Percentiles rank a stretch among this genome's conserved stretches.
phyloP scores from a whole-genome alignment of 1,140 invertebrate genomes.

The Platyscapa corneri region DNA sequence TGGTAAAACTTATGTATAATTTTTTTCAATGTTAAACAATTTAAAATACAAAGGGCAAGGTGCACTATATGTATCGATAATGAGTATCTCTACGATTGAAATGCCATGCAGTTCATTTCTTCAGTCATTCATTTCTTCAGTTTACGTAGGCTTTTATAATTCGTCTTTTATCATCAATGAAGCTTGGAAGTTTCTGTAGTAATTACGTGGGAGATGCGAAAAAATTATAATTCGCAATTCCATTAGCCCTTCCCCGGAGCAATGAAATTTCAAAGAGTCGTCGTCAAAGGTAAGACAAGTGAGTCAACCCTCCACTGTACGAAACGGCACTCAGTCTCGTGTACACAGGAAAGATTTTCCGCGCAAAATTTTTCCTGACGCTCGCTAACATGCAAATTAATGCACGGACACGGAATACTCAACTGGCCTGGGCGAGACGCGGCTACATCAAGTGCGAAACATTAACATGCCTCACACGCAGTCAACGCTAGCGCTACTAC shows the following conservation, averaged over 20 bases:
- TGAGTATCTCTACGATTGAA: too few relatives aligned
- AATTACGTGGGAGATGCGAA: not conserved
- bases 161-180: not conserved
- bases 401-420: conserved; percentile 64
- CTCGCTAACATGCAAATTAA: conserved; percentile 59
- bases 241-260: not conserved
- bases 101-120: too few relatives aligned
- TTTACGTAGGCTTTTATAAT: too few relatives aligned
- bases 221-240: not conserved
- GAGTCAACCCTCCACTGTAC: not conserved
- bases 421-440: conserved; percentile 32
- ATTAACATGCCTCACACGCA: conserved; percentile 18
- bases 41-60: too few relatives aligned
- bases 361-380: conserved; percentile 34
- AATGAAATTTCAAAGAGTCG: not conserved
- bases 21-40: too few relatives aligned
- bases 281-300: not conserved
- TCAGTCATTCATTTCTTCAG: too few relatives aligned
- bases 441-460: conserved; percentile 58
- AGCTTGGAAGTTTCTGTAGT: not conserved
- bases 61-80: too few relatives aligned
- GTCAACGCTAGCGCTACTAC: not conserved
- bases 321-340: not conserved
- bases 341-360: conserved; percentile 39
- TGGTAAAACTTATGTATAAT: too few relatives aligned